Evolutionary conservation across 2,888 invertebrate genomes (phyloP), one percentile per base, ranked within the genome.

Genomic region (Tiliacea citrago): DNA sequence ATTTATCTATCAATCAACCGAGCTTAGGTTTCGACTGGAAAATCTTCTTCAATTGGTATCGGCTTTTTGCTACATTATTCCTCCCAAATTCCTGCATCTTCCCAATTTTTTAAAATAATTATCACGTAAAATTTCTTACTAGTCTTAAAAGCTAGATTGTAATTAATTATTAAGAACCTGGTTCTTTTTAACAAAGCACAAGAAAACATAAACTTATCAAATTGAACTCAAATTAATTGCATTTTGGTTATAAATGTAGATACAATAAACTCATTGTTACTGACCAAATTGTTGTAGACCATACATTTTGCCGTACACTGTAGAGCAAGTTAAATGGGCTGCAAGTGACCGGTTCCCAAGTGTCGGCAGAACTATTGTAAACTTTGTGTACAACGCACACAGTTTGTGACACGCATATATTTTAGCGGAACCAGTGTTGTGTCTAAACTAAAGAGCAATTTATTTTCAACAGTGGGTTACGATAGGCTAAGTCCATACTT

Each of bases 261-360:
- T 29, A 55, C 55, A 62, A 76, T 76, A 39, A 58, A 65, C 42
- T 35, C 16, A 29, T 29, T 12, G 24, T 73, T 47, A 55, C 29
- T 61, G n/a, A 60, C 13, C 2, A 12, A 29, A 51, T 79, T 60
- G 13, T 45, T 16, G 35, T 12, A 16, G 57, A 21, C 51, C 62
- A 13, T 53, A 47, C 35, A 62, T 45, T 57, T 42, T 21, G n/a
- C 53, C 47, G 49, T 60, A 75, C 58, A 55, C 24, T 63, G 71
- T 5, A 2, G 77, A 47, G 47, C 65, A 87, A 87, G 87, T 79
- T 85, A 78, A 85, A 85, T 87, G 79, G 71, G 71, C 51, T 79
- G 83, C 68, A 79, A 73, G 67, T 75, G 74, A 67, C 65, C 74
- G 68, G 72, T 66, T 24, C 66, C 57, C 16, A 57, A 68, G 79